Evolutionary conservation across 2,888 invertebrate species (phyloP).

Genomic region (Sinhomidia bicolor): DNA sequence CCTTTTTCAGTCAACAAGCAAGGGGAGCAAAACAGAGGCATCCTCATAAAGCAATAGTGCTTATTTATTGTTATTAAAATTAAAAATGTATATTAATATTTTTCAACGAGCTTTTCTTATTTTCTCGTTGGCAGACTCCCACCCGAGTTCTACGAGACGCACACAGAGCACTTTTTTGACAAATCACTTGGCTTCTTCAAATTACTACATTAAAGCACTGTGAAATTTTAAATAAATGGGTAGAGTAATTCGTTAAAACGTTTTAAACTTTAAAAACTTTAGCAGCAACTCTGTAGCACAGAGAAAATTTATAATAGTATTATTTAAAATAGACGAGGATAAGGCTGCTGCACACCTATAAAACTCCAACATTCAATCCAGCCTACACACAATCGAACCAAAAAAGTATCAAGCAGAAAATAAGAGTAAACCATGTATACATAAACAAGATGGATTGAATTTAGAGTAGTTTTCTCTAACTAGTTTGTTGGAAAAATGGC

Average conservation of each 20-base stretch:
- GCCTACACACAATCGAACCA: too few relatives aligned
- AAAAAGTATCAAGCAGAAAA: neutral
- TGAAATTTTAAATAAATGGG: slow-evolving; percentile 68
- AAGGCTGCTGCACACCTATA: neutral
- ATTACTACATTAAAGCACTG: slow-evolving; percentile 66
- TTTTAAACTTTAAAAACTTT: slow-evolving; percentile 42
- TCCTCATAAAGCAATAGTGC: neutral
- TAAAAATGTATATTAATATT: neutral
- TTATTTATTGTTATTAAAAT: neutral
- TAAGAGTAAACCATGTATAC: neutral
- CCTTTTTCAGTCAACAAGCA: slow-evolving; percentile 43
- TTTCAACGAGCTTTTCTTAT: neutral
- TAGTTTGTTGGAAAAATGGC: too few relatives aligned
- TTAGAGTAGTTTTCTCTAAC: slow-evolving; percentile 9
- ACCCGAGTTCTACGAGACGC: slow-evolving; percentile 14
- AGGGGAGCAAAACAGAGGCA: slow-evolving; percentile 3
- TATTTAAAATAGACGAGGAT: neutral
- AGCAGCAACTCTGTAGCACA: neutral
- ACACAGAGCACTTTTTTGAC: slow-evolving; percentile 40
- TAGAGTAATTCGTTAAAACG: slow-evolving; percentile 48
- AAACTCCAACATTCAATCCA: too few relatives aligned
- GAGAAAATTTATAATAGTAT: neutral
- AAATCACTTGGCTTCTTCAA: slow-evolving; percentile 66
- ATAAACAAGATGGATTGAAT: slow-evolving; percentile 32
- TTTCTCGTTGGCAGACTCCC: too few relatives aligned